phyloP scores from a whole-genome alignment of 1,140 invertebrate genomes.

The Diorhabda sublineata region DNA sequence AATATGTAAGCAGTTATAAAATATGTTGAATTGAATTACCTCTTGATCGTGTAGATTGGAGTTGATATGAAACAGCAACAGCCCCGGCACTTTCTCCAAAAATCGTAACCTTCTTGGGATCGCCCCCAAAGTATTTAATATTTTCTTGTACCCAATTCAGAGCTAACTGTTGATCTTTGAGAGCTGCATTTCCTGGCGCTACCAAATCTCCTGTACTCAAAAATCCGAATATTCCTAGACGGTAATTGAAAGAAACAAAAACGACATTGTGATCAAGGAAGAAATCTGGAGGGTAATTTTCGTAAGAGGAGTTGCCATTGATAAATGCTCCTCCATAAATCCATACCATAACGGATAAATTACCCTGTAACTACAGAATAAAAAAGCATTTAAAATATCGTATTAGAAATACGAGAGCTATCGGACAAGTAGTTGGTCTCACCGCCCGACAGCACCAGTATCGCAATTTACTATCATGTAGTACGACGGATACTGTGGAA shows the following conservation, averaged over 20 bases:
- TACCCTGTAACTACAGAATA: not conserved
- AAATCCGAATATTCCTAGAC: slow-evolving; percentile 59
- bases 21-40: slow-evolving; percentile 39
- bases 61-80: slow-evolving; percentile 58
- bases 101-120: slow-evolving; percentile 63
- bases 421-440: no score
- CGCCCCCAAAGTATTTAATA: slow-evolving; percentile 66
- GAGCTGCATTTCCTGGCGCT: slow-evolving; percentile 61
- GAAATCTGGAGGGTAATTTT: slow-evolving; percentile 61
- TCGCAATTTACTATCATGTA: no score
- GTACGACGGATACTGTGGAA: no score
- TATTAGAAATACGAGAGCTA: no score
- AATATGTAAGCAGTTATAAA: not conserved
- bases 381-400: not conserved
- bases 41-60: slow-evolving; percentile 60
- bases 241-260: slow-evolving; percentile 66
- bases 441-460: no score
- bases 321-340: slow-evolving; percentile 71
- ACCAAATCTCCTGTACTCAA: slow-evolving; percentile 47
- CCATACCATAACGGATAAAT: slow-evolving; percentile 51
- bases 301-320: slow-evolving; percentile 57
- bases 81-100: slow-evolving; percentile 66
- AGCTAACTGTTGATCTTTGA: slow-evolving; percentile 68
- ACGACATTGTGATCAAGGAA: slow-evolving; percentile 62
- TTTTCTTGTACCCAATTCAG: slow-evolving; percentile 67